Evolutionary conservation across 2,113 vertebrate species (phyloP).

Genomic region (Pangasianodon hypophthalmus): DNA sequence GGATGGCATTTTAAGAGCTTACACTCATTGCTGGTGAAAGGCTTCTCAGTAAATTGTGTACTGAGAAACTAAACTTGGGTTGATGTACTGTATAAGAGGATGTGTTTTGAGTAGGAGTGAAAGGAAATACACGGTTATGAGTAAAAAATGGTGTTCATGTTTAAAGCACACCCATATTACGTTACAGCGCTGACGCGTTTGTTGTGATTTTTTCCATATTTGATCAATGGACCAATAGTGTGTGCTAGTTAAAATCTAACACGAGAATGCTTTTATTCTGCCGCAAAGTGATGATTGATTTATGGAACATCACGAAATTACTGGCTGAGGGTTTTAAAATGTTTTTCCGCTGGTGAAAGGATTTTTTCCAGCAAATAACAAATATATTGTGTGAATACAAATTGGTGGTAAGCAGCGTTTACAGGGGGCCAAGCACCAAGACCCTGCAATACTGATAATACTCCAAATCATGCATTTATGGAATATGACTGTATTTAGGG

Average conservation of each 20-base stretch:
- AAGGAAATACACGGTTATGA: slow-evolving; percentile 17
- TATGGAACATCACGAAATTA: neutral
- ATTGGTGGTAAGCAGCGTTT: neutral
- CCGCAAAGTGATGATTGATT: neutral
- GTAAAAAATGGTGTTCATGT: neutral
- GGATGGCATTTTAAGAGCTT: slow-evolving; percentile 8
- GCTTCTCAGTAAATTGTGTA: slow-evolving; percentile 1
- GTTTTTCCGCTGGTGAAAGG: neutral
- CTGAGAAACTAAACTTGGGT: neutral
- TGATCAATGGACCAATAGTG: neutral
- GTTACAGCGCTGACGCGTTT: neutral
- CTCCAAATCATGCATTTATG: neutral
- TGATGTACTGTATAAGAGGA: slow-evolving; percentile 13
- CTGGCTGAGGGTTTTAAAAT: neutral
- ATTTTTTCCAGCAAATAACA: neutral
- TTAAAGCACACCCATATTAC: neutral
- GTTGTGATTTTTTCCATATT: neutral
- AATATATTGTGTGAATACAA: neutral
- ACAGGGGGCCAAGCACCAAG: neutral
- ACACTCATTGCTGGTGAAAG: neutral
- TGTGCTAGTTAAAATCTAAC: neutral
- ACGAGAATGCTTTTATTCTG: neutral
- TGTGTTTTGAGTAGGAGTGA: slow-evolving; percentile 18
- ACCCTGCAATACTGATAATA: neutral
- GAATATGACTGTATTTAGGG: neutral